phyloP scores from a whole-genome alignment of 2,797 vertebrate species.

The Petrocephalus schoutedeni region DNA sequence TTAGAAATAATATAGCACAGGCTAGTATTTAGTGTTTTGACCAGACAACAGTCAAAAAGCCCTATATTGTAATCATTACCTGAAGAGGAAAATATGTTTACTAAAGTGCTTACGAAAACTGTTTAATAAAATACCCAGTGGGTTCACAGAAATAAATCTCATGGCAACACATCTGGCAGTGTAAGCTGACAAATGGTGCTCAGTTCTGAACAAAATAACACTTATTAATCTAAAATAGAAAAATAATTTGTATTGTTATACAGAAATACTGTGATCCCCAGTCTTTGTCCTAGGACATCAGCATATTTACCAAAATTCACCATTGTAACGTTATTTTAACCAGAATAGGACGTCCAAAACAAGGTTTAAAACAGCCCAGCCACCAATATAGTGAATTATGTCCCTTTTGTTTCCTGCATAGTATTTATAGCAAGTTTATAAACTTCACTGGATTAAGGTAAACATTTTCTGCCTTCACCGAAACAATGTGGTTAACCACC shows the following conservation, averaged over 20 bases:
- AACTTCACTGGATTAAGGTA: neutral
- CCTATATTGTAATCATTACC: conserved; percentile 1
- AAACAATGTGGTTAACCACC: conserved; percentile 14
- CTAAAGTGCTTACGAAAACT: conserved; percentile 1
- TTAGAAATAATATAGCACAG: neutral
- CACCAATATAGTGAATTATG: neutral
- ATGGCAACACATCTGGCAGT: neutral
- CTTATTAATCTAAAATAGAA: neutral
- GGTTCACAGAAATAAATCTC: neutral
- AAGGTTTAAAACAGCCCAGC: neutral
- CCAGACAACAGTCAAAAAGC: neutral
- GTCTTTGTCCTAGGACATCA: neutral
- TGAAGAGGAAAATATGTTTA: neutral
- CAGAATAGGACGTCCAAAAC: neutral
- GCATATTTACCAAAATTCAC: neutral
- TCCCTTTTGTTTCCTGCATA: neutral
- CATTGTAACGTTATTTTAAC: neutral
- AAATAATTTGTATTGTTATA: neutral
- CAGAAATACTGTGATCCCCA: neutral
- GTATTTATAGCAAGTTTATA: neutral
- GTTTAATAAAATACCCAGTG: neutral
- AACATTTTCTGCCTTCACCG: neutral
- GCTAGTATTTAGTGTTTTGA: conserved; percentile 34
- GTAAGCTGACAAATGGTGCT: neutral
- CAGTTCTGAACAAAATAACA: neutral